Conservation (phyloP, 2,888 invertebrate genomes). For the Romanomermis culicivorax region DNA sequence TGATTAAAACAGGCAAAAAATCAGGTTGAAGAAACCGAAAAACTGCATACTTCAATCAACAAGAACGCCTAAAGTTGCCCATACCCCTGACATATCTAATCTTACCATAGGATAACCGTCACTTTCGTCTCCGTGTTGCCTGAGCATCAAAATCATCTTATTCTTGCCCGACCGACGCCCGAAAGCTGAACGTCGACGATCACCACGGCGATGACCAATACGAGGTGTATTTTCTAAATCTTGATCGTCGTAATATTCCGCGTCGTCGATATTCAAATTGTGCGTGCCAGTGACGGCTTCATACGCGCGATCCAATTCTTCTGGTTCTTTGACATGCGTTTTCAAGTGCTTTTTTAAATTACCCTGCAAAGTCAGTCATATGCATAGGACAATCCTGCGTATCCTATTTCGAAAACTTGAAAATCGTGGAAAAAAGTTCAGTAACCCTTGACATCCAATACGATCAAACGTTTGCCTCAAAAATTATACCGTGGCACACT, state of each 20-base stretch:
- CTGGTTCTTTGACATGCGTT: constrained; percentile 26
- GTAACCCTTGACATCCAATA: too few relatives aligned
- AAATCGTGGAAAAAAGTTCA: too few relatives aligned
- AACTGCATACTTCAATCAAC: too few relatives aligned
- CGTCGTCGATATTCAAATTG: neutral
- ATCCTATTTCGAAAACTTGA: too few relatives aligned
- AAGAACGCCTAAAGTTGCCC: too few relatives aligned
- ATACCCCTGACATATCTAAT: neutral
- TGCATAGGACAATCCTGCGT: too few relatives aligned
- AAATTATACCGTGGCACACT: too few relatives aligned
- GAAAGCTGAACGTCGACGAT: neutral
- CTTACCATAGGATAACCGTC: neutral
- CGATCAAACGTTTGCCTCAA: too few relatives aligned
- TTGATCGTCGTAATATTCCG: neutral
- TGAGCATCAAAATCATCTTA: neutral
- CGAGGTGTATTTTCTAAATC: neutral
- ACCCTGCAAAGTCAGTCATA: too few relatives aligned
- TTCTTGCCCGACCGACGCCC: neutral
- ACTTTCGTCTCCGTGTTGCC: neutral
- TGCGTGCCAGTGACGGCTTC: constrained; percentile 7
- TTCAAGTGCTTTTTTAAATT: constrained; percentile 28
- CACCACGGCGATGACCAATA: neutral
- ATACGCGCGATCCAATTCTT: constrained; percentile 27
- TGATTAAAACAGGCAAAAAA: too few relatives aligned
- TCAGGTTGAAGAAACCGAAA: too few relatives aligned